phyloP scores from a whole-genome alignment of 2,888 invertebrate species.

The Scaptomyza parva region DNA sequence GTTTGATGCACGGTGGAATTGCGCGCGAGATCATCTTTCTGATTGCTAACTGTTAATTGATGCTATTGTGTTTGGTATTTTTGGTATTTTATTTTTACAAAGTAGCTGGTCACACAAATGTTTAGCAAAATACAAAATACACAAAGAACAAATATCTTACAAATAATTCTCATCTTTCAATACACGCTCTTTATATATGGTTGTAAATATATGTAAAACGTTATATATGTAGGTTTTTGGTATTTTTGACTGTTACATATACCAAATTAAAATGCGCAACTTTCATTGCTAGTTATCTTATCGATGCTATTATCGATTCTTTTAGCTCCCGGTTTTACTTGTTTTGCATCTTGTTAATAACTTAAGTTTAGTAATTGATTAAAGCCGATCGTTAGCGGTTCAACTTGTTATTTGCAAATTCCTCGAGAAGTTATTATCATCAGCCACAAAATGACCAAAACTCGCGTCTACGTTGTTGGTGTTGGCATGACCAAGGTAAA shows the following conservation, averaged over 20 bases:
- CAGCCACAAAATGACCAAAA: constrained; percentile 75
- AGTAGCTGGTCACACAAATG: not conserved
- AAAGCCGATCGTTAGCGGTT: constrained; percentile 32
- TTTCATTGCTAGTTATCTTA: constrained; percentile 3
- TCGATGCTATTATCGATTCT: constrained; percentile 22
- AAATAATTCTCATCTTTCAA: not conserved
- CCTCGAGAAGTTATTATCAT: not conserved
- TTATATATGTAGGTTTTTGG: not conserved
- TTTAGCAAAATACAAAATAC: not conserved
- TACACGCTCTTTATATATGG: no score
- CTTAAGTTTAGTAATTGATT: constrained; percentile 43
- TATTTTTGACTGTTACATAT: not conserved
- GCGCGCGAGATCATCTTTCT: constrained; percentile 14
- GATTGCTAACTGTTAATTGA: constrained; percentile 6
- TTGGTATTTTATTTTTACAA: not conserved
- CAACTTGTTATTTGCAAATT: constrained; percentile 7
- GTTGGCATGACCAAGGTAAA: constrained; percentile 98
- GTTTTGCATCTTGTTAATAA: constrained; percentile 20
- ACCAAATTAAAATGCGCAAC: not conserved
- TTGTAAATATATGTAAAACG: not conserved
- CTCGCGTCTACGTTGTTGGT: constrained; percentile 94
- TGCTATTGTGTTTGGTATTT: not conserved
- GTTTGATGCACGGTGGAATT: constrained; percentile 4
- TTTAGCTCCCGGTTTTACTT: constrained; percentile 1
- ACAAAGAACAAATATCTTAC: not conserved